Evolutionary conservation across 2,888 invertebrate species (phyloP).

Genomic region (Limnephilus marmoratus): DNA sequence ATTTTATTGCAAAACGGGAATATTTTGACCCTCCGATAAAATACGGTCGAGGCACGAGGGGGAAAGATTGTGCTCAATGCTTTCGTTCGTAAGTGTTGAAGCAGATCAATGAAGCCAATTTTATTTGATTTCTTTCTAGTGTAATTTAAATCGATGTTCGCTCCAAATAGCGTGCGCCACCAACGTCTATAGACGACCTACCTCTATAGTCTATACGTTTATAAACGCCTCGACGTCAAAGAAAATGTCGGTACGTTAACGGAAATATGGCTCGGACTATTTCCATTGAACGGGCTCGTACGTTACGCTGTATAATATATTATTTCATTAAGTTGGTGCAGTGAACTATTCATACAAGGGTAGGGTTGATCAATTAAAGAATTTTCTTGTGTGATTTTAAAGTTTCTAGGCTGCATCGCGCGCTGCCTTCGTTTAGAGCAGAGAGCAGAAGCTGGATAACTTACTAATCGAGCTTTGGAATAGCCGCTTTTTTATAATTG

Average conservation of each 20-base stretch:
- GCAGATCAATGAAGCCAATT: background rate
- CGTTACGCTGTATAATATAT: background rate
- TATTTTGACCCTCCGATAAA: too few species aligned
- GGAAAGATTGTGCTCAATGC: background rate
- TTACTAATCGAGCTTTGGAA: too few species aligned
- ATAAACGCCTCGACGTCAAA: background rate
- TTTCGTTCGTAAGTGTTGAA: background rate
- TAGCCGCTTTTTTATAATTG: too few species aligned
- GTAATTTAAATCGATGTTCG: background rate
- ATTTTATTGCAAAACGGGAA: too few species aligned
- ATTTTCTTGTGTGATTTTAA: too few species aligned
- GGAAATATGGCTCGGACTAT: background rate
- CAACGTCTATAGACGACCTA: background rate
- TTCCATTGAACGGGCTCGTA: background rate
- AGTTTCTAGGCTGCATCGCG: too few species aligned
- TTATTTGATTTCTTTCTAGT: background rate
- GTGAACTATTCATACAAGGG: background rate
- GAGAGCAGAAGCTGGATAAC: too few species aligned
- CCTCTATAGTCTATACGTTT: background rate
- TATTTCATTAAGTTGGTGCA: background rate
- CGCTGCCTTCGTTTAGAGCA: too few species aligned
- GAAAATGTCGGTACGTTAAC: background rate
- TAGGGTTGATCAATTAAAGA: background rate
- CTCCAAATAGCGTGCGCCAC: background rate
- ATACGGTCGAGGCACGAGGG: too few species aligned